Evolutionary conservation across 2,113 vertebrate genomes (phyloP).

Genomic region (Cyanistes caeruleus): DNA sequence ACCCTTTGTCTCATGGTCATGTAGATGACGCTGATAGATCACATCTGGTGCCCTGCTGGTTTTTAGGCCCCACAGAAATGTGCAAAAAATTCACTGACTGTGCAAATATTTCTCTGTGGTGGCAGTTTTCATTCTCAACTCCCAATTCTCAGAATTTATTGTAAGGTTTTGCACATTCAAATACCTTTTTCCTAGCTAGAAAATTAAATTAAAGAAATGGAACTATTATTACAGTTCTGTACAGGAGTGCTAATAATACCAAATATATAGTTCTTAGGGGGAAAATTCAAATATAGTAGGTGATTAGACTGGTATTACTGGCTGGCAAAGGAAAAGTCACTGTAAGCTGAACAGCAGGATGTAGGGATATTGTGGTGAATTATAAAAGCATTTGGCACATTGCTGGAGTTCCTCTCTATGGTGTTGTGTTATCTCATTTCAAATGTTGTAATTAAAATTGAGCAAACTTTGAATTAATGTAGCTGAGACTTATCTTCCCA

Average conservation of each 20-base stretch:
- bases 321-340: conserved; percentile 33
- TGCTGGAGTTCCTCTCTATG: neutral
- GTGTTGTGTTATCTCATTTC: conserved; percentile 45
- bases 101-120: neutral
- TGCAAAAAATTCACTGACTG: neutral
- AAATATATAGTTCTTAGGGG: conserved; percentile 30
- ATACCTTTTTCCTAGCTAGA: neutral
- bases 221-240: conserved; percentile 15
- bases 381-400: conserved; percentile 45
- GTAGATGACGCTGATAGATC: neutral
- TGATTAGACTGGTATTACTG: conserved; percentile 46
- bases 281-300: conserved; percentile 40
- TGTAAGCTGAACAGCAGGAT: conserved; percentile 46
- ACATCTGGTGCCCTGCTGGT: neutral
- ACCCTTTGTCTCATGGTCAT: neutral
- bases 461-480: conserved; percentile 9
- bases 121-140: neutral
- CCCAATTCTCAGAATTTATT: neutral
- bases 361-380: conserved; percentile 42
- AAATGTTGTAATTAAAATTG: conserved; percentile 59
- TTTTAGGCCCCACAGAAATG: neutral
- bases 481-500: neutral
- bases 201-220: conserved; percentile 63
- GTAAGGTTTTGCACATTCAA: neutral
- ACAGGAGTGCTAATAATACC: conserved; percentile 43